Conservation (phyloP, 2,888 invertebrate genomes). For the Sminthurinus aureus region DNA sequence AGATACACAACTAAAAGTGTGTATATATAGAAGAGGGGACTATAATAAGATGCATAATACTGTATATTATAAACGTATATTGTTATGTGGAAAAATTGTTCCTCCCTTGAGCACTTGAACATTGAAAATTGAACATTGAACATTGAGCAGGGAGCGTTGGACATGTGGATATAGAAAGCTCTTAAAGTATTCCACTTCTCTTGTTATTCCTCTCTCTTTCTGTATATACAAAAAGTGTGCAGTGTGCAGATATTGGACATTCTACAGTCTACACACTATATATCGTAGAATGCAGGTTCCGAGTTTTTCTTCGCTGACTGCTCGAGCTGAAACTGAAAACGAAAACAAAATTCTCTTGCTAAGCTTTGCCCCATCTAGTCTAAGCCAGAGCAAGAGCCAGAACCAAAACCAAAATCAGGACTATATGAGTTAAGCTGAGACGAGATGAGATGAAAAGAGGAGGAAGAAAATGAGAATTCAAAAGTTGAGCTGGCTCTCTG, state of each 20-base stretch:
- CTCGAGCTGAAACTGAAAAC: not conserved
- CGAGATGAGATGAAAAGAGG: slow-evolving; percentile 38
- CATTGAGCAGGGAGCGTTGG: too few species aligned
- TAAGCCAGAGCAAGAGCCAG: not conserved
- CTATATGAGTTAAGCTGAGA: not conserved
- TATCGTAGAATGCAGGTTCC: not conserved
- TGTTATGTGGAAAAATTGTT: too few species aligned
- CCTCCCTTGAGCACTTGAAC: too few species aligned
- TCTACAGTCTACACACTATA: not conserved
- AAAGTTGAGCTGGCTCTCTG: slow-evolving; percentile 30
- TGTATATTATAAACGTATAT: not conserved
- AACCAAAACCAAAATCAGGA: not conserved
- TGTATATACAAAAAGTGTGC: not conserved
- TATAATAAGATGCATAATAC: not conserved
- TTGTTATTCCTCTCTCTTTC: not conserved
- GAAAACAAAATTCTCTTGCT: too few species aligned
- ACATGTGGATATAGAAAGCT: not conserved
- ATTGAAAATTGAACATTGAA: too few species aligned
- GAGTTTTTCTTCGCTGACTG: not conserved
- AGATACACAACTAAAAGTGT: not conserved
- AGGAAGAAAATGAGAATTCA: slow-evolving; percentile 41
- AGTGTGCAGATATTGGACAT: not conserved
- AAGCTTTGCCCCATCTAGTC: not conserved
- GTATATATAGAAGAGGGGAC: not conserved
- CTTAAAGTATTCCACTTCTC: too few species aligned